These are phyloP conservation scores for Peromyscus leucopus DNA, from an alignment of 2,113 vertebrate genomes.

Conservation along the genomic window DNA sequence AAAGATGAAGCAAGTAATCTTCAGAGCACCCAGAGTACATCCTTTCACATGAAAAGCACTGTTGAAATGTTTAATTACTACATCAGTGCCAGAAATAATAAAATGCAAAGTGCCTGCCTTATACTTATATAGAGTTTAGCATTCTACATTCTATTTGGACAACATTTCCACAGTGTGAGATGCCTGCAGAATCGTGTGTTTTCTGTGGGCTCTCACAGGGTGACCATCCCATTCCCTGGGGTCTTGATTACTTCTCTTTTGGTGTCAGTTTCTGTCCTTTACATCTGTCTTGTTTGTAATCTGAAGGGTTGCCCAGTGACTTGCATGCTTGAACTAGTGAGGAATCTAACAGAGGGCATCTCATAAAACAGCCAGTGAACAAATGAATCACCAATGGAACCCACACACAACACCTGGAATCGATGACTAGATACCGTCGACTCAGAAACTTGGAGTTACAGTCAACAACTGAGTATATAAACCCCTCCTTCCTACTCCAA, in stretches of 20 bases:
- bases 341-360: conserved; percentile 14
- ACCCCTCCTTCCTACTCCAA: neutral
- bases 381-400: conserved; percentile 67
- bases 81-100: neutral
- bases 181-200: neutral
- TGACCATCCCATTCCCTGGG: too few relatives aligned
- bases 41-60: neutral
- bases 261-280: neutral
- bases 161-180: neutral
- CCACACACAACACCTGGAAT: conserved; percentile 79
- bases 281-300: conserved; percentile 15
- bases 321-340: conserved; percentile 1
- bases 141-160: neutral
- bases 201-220: neutral
- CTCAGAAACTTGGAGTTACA: neutral
- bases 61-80: neutral
- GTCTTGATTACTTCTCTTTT: neutral
- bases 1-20: neutral
- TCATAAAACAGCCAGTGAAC: conserved; percentile 35
- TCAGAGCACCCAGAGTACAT: neutral
- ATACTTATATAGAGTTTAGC: neutral
- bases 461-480: neutral
- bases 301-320: neutral
- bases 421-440: neutral
- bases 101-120: neutral